phyloP scores from a whole-genome alignment of 2,797 vertebrate genomes.

The Aphelocoma californica region DNA sequence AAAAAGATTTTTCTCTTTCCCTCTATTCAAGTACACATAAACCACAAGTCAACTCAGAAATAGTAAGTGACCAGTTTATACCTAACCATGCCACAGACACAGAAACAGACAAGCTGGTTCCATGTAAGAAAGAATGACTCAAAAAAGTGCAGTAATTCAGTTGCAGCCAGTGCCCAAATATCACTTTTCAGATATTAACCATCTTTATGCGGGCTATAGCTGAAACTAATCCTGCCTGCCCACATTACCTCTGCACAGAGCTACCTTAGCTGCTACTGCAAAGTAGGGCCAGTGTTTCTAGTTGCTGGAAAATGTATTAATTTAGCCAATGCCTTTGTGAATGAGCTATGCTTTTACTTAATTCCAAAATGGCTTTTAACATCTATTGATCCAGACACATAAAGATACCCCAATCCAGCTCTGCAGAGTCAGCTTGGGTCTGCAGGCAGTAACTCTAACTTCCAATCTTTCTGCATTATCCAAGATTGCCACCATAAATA shows the following conservation, averaged over 20 bases:
- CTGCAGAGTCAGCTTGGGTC: background rate
- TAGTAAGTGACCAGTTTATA: background rate
- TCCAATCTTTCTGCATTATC: background rate
- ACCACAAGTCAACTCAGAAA: background rate
- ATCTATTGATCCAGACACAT: background rate
- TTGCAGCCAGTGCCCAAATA: background rate
- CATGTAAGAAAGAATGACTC: background rate
- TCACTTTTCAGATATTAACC: background rate
- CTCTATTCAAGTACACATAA: background rate
- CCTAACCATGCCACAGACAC: background rate
- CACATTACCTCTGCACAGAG: background rate
- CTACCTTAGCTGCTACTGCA: background rate
- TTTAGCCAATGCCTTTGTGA: background rate
- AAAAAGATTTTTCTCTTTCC: background rate
- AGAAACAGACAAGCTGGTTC: background rate
- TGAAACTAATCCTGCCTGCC: background rate
- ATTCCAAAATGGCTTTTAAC: slow-evolving; percentile 25
- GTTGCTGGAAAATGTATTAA: background rate
- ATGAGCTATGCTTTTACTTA: background rate
- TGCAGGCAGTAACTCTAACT: background rate
- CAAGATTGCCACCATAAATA: background rate
- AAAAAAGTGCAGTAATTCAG: background rate
- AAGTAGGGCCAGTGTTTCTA: background rate
- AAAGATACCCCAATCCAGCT: background rate
- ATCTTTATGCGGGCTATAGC: fast-evolving